A percentile compares a stretch with the other conserved stretches of the same genome.
Evolutionary conservation across 2,113 vertebrate species (phyloP).

Genomic region (Cheilinus undulatus): DNA sequence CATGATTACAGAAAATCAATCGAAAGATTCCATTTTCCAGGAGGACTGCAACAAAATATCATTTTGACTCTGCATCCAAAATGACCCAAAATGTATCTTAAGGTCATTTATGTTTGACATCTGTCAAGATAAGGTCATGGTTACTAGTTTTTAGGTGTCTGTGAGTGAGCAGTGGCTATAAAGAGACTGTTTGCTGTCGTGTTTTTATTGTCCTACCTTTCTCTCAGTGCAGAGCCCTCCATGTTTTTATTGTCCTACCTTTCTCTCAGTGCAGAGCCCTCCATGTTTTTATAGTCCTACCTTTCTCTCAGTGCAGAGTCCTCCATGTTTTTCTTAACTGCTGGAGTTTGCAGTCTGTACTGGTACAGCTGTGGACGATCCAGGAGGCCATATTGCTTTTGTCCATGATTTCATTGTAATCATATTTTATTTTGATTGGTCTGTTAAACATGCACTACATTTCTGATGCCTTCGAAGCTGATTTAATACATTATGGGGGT

Average conservation of each 20-base stretch:
- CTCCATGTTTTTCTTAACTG: background rate
- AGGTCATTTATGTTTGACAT: background rate
- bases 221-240: no score
- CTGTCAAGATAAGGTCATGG: no score
- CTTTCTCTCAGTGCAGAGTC: constrained; percentile 8
- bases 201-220: no score
- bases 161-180: no score
- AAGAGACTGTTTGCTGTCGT: no score
- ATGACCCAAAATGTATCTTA: background rate
- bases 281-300: no score
- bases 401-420: constrained; percentile 16
- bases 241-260: no score
- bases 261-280: no score
- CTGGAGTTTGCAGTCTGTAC: constrained; percentile 5
- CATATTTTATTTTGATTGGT: constrained; percentile 4
- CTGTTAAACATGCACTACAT: constrained; percentile 73
- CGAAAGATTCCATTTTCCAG: constrained; percentile 2
- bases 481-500: constrained; percentile 11
- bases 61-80: constrained; percentile 2
- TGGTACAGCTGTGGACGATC: constrained; percentile 60
- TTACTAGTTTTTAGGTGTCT: no score
- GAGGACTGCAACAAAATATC: constrained; percentile 5
- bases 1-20: constrained; percentile 2
- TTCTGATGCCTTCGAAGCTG: constrained; percentile 44
- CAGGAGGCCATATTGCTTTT: constrained; percentile 18